Percentiles rank a stretch among this genome's conserved stretches.
Conservation (phyloP, 2,888 invertebrate species). For the Erynnis tages region DNA sequence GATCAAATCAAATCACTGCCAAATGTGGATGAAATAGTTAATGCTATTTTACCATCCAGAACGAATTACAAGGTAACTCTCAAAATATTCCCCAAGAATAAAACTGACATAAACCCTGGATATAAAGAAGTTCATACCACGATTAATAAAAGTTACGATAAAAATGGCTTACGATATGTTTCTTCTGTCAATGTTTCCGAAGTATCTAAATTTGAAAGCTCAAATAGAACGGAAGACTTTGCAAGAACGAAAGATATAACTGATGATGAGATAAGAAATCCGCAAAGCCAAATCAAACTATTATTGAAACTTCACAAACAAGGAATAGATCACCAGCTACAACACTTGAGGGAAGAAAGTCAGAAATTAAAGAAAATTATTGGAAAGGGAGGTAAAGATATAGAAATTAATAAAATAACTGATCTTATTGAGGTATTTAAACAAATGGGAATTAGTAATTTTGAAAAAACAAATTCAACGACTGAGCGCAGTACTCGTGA, state of each 20-base stretch:
- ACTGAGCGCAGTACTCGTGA: not conserved
- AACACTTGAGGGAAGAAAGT: constrained; percentile 50
- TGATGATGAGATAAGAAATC: constrained; percentile 37
- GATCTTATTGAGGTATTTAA: constrained; percentile 6
- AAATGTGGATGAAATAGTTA: constrained; percentile 43
- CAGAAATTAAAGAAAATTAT: constrained; percentile 44
- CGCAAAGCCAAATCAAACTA: constrained; percentile 46
- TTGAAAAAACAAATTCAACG: constrained; percentile 1
- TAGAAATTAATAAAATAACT: constrained; percentile 22
- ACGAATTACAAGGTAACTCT: constrained; percentile 60
- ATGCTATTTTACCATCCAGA: constrained; percentile 41
- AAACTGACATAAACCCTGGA: constrained; percentile 44
- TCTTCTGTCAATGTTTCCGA: constrained; percentile 66
- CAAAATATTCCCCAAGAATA: constrained; percentile 63
- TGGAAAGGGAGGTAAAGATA: constrained; percentile 33
- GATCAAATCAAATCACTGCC: constrained; percentile 27
- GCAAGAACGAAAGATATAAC: constrained; percentile 3
- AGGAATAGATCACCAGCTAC: constrained; percentile 52
- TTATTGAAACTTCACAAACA: constrained; percentile 52
- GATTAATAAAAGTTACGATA: constrained; percentile 66
- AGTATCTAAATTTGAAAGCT: constrained; percentile 59
- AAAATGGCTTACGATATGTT: constrained; percentile 57
- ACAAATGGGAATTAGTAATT: constrained; percentile 3
- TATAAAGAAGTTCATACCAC: constrained; percentile 68
- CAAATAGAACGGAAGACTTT: constrained; percentile 38